Conservation (phyloP, 2,797 vertebrate species). For the Myioborus miniatus region DNA sequence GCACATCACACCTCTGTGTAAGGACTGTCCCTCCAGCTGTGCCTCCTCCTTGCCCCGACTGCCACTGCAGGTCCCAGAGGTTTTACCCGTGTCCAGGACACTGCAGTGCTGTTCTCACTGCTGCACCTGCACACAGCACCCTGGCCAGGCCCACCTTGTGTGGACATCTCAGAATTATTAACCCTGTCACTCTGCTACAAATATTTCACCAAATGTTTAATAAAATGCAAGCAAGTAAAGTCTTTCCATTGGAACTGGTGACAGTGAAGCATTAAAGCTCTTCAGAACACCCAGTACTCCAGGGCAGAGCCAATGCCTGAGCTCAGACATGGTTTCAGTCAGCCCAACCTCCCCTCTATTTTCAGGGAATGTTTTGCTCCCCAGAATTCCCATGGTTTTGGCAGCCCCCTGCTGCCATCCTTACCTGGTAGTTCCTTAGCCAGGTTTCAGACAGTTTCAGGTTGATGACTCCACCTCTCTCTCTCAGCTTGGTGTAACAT, state of each 20-base stretch:
- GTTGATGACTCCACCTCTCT: conserved; percentile 88
- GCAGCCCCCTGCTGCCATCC: not conserved
- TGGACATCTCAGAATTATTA: too few species aligned
- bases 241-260: not conserved
- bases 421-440: conserved; percentile 96
- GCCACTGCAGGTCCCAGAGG: not conserved
- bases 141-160: not conserved
- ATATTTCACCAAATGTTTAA: not conserved
- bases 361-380: not conserved
- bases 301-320: not conserved
- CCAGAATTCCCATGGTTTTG: not conserved
- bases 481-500: conserved; percentile 93
- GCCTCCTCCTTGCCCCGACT: not conserved
- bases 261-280: not conserved
- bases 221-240: not conserved
- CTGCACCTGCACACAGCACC: not conserved
- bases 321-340: not conserved
- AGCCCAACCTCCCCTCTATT: accelerated
- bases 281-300: not conserved
- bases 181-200: not conserved
- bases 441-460: conserved; percentile 92
- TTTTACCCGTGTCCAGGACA: not conserved
- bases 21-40: not conserved
- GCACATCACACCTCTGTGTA: not conserved
- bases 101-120: not conserved